Conservation (phyloP, 2,113 vertebrate species). For the Cyanocitta stelleri region DNA sequence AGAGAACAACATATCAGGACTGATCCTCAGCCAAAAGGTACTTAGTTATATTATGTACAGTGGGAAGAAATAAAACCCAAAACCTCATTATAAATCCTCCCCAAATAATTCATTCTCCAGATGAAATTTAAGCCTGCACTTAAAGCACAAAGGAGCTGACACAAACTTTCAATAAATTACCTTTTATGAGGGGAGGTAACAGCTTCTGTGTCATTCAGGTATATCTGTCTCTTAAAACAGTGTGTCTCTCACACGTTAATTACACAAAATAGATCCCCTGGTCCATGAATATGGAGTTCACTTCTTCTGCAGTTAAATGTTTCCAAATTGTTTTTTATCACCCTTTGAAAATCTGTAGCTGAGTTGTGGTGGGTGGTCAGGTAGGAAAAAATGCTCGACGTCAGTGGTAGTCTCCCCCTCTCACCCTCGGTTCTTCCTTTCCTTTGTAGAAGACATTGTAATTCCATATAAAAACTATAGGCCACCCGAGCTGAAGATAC, state of each 20-base stretch:
- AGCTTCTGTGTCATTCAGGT: neutral
- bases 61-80: neutral
- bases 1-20: neutral
- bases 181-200: neutral
- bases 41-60: neutral
- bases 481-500: neutral
- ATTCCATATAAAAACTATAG: neutral
- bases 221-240: neutral
- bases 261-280: neutral
- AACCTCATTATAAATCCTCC: neutral
- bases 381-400: neutral
- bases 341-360: neutral
- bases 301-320: neutral
- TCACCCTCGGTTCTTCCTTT: neutral
- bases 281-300: neutral
- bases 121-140: neutral
- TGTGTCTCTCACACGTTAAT: neutral
- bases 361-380: neutral
- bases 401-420: neutral
- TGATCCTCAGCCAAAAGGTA: neutral
- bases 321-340: neutral
- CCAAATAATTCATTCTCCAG: neutral
- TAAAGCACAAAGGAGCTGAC: neutral
- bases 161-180: neutral
- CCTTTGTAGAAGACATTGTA: neutral